Percentiles rank a stretch among this genome's conserved stretches.
Conservation (phyloP, 2,888 invertebrate species). For the Phalera bucephala region DNA sequence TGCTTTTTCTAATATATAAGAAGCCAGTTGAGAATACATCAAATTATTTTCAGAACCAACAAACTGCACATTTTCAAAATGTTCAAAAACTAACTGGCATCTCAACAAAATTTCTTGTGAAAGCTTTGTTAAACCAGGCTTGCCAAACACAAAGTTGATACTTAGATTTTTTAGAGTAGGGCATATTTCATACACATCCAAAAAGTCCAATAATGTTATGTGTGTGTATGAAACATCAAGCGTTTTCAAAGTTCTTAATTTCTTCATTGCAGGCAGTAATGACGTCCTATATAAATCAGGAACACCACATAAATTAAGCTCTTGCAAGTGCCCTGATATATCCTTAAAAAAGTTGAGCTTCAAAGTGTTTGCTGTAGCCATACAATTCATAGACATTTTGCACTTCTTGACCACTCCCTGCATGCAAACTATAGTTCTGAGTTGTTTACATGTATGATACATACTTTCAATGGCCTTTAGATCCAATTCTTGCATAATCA, state of each 20-base stretch:
- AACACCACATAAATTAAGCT: conserved; percentile 55
- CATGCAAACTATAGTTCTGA: conserved; percentile 43
- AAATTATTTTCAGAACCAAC: conserved; percentile 49
- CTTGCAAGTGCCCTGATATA: conserved; percentile 46
- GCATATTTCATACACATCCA: conserved; percentile 49
- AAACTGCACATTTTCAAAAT: conserved; percentile 59
- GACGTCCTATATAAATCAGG: conserved; percentile 47
- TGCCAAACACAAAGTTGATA: conserved; percentile 52
- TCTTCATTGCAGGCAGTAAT: conserved; percentile 46
- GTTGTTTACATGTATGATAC: conserved; percentile 42
- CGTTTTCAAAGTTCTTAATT: conserved; percentile 46
- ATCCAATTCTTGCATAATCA: conserved; percentile 55
- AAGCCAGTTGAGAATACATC: conserved; percentile 40
- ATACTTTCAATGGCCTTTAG: conserved; percentile 42
- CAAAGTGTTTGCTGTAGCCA: conserved; percentile 52
- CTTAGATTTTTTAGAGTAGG: conserved; percentile 55
- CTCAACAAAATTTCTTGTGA: conserved; percentile 26
- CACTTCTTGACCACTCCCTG: conserved; percentile 45
- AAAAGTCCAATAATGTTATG: conserved; percentile 52
- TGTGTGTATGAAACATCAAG: conserved; percentile 64
- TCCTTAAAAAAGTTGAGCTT: conserved; percentile 49
- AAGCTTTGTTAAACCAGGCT: conserved; percentile 18
- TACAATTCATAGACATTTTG: conserved; percentile 45
- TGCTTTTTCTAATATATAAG: conserved; percentile 41
- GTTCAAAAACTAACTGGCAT: conserved; percentile 52